Evolutionary conservation across 2,113 vertebrate species (phyloP), one percentile per base, ranked within the genome.

Genomic region (Cebidichthys violaceus): DNA sequence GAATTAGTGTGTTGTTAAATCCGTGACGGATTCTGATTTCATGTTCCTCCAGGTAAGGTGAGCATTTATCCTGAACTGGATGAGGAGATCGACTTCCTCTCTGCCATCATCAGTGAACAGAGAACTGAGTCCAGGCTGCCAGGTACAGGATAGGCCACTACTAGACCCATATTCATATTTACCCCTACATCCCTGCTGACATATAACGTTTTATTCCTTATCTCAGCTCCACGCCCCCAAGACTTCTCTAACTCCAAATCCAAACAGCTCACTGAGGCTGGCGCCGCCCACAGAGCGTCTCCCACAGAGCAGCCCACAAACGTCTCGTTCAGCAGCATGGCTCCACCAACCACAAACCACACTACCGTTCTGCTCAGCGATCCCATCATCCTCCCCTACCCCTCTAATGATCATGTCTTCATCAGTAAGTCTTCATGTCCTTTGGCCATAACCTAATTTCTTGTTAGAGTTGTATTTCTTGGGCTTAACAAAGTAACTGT

Each of bases 81-180:
- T 60, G 92, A 96, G 62, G 96, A 98, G 81, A 99, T 99, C 0
- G 96, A 99, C 92, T 86, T 96, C 45, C 91, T 98, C 6, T 97
- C 96, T 0, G 95, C 96, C 2, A 86, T 96, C 81, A 93, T 98
- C 47, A 94, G 94, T 41, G 93, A 94, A 59, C 96, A 97, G 70
- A 80, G 93, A 22, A 86, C 91, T 4, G 86, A 88, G 22, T 62
- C 50, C 0, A 82, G 71, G 13, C 83, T 85, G 47, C 73, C 94
- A 85, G 95, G 96, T 96, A 91, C 43, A 27, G 29, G 8, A 47
- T 1, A 20, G 13, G 5, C 20, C 45, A 1, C 52, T 20, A 1
- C n/a, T 41, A 24, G 20, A 20, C 24, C n/a, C 18, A 9, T 2
- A 13, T 70, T 50, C 66, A 37, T 60, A 57, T 24, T 20, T 8